phyloP scores from a whole-genome alignment of 2,113 vertebrate genomes.

The Sinocyclocheilus grahami region DNA sequence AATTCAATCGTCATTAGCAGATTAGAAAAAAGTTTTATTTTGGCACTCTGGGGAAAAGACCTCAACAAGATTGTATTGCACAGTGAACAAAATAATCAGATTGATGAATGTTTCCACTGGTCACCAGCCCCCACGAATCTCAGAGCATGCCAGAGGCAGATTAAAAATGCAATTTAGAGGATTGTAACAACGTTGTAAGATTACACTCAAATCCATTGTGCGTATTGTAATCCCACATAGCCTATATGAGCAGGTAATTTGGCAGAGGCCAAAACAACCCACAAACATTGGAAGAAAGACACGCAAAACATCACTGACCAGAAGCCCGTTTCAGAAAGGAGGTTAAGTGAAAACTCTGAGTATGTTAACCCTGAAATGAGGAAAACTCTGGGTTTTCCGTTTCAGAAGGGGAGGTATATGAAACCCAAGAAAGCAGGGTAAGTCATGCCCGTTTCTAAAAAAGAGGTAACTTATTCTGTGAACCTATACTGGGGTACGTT shows the following conservation, averaged over 20 bases:
- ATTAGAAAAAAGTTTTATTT: neutral
- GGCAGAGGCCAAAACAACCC: neutral
- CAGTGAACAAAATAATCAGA: neutral
- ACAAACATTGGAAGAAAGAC: neutral
- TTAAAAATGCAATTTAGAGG: slow-evolving; percentile 39
- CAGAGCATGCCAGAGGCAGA: slow-evolving; percentile 28
- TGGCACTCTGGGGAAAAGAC: neutral
- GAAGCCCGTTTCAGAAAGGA: too few relatives aligned
- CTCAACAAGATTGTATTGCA: neutral
- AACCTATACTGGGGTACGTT: too few relatives aligned
- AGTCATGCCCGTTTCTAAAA: too few relatives aligned
- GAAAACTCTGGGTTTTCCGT: too few relatives aligned
- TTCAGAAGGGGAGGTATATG: too few relatives aligned
- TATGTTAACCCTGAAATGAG: too few relatives aligned
- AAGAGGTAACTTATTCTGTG: too few relatives aligned
- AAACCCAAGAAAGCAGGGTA: too few relatives aligned
- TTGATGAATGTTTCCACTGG: neutral
- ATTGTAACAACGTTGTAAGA: slow-evolving; percentile 16
- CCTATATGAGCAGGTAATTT: neutral
- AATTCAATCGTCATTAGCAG: neutral
- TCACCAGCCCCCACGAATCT: neutral
- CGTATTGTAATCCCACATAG: slow-evolving; percentile 21
- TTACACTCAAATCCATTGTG: neutral
- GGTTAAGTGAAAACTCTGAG: too few relatives aligned
- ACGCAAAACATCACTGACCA: too few relatives aligned